Conservation (phyloP, 2,888 invertebrate species). For the Aphrophora alni region DNA sequence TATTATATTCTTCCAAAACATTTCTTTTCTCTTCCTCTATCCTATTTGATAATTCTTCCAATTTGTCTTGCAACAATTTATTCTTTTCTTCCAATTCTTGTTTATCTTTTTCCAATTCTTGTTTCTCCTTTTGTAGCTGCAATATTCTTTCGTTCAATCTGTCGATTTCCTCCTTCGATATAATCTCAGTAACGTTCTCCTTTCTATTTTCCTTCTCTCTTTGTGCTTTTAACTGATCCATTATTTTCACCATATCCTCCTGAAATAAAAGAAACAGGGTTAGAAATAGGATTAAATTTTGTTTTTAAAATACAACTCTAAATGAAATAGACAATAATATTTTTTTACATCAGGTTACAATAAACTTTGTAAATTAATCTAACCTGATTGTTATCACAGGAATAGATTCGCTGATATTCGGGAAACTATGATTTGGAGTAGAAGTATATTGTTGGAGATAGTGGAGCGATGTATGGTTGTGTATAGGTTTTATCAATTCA, state of each 20-base stretch:
- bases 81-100: conserved; percentile 32
- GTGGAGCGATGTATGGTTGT: too few relatives aligned
- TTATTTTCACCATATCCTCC: conserved; percentile 38
- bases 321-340: too few relatives aligned
- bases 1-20: conserved; percentile 26
- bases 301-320: too few relatives aligned
- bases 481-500: too few relatives aligned
- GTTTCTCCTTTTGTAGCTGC: conserved; percentile 17
- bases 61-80: conserved; percentile 26
- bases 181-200: conserved; percentile 28
- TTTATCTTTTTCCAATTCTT: conserved; percentile 35
- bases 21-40: conserved; percentile 22
- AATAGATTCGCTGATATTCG: too few relatives aligned
- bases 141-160: background rate
- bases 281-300: too few relatives aligned
- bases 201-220: conserved; percentile 23
- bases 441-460: too few relatives aligned
- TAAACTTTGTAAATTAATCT: too few relatives aligned
- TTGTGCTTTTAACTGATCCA: conserved; percentile 35
- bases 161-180: conserved; percentile 26
- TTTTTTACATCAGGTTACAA: too few relatives aligned
- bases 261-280: conserved; percentile 31
- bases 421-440: too few relatives aligned
- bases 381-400: too few relatives aligned
- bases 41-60: conserved; percentile 16